Base-by-base conservation (phyloP, 2,888 invertebrate species). In the Loripinus fragilis region DNA sequence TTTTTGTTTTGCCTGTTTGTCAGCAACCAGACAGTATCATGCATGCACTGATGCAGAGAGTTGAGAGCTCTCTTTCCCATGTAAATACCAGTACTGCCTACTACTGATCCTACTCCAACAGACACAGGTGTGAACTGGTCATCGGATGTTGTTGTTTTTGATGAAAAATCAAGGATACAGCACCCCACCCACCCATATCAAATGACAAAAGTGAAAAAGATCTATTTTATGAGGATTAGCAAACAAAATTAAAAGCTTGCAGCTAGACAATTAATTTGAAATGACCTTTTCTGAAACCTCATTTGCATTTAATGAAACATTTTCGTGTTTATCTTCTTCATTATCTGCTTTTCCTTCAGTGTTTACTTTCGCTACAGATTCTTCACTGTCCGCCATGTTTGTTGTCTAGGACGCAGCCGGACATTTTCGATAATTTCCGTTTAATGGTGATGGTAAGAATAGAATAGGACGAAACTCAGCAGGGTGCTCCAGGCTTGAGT, bases 341-440 rank as follows among this genome's bases (percentile, higher is more conserved):
- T 7, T 2, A 33, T 65, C 35, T 42, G 5, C 45, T 12, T n/a
- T 25, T 28, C 42, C n/a, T 38, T 65, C 41, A 35, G 33, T 65
- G 7, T 65, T 38, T 38, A 33, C 41, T 2, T 65, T 33, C n/a
- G 30, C 7, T 28, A 42, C 42, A 17, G 38, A 23, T 20, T 41
- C 28, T 70, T 65, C 60, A 2, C 33, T 33, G 67, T 81, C 81
- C 55, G 81, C 81, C 81, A 81, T 81, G 28, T 81, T 81, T 65
- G 81, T 81, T 76, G 81, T 81, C 81, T 81, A 78, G 78, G 81
- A 81, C 78, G 75, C 81, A 67, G 42, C 67, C 65, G 23, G 35
- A 30, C 33, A 8, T 35, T 33, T 12, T 25, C 65, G 65, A 7
- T 8, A 38, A 8, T 38, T 38, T 38, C 38, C 38, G 38, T 38